A percentile compares a stretch with the other conserved stretches of the same genome.
phyloP scores from a whole-genome alignment of 2,113 vertebrate genomes.

The Nothobranchius furzeri region DNA sequence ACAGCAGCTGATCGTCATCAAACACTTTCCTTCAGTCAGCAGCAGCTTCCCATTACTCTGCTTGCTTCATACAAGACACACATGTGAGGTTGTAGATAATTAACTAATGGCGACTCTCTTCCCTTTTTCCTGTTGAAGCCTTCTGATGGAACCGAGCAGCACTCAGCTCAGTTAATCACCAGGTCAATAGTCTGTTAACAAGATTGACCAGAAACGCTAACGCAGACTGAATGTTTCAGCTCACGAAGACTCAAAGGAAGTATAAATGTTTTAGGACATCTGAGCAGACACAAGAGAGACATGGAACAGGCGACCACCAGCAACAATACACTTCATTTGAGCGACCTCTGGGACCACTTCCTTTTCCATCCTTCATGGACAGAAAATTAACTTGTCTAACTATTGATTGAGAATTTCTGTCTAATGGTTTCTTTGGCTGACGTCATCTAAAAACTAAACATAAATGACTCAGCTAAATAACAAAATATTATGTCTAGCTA shows the following conservation, averaged over 20 bases:
- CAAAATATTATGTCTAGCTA: background rate
- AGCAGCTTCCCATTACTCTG: slow-evolving; percentile 17
- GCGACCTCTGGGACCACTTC: background rate
- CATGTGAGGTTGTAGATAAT: slow-evolving; percentile 46
- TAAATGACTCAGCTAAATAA: background rate
- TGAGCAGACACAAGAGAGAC: slow-evolving; percentile 3
- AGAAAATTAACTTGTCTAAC: no score
- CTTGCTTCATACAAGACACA: slow-evolving; percentile 12
- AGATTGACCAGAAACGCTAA: slow-evolving; percentile 10
- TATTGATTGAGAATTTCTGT: no score
- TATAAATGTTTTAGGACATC: background rate
- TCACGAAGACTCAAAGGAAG: slow-evolving; percentile 1
- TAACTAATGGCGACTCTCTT: slow-evolving; percentile 50
- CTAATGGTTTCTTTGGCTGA: background rate
- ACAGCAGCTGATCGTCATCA: no score
- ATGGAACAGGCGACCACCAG: background rate
- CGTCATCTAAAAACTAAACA: background rate
- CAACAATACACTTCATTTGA: background rate
- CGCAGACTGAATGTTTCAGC: background rate
- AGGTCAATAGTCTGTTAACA: slow-evolving; percentile 35
- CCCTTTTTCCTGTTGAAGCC: slow-evolving; percentile 10
- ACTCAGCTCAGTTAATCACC: slow-evolving; percentile 33
- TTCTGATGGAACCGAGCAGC: slow-evolving; percentile 30
- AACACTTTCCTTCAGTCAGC: slow-evolving; percentile 6
- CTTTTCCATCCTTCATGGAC: background rate